Base-by-base conservation (phyloP, 2,797 vertebrate genomes). In the Schizopygopsis malacanthus region DNA sequence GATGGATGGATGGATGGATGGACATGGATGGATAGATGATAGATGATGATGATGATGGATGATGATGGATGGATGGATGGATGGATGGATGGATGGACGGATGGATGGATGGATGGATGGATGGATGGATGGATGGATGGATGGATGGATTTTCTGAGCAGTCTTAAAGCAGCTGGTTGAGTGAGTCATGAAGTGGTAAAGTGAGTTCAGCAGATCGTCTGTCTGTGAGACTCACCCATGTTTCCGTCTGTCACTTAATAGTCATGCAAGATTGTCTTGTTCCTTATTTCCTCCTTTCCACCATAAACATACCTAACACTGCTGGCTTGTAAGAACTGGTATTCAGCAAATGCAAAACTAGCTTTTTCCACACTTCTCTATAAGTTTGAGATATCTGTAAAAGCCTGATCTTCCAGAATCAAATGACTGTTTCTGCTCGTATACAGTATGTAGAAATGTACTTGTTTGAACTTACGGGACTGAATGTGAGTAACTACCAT, bases 401-500 rank as follows among this genome's bases (percentile, higher is more conserved):
- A 67, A 18, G 65, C 65, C 37, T 1, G 28, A 37, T 4, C 65
- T 37, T 37, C 33, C 33, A 37, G 65, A 67, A 37, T 3, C 47
- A 39, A 18, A 81, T 3, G 2, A 1, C 79, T 41, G 25, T 80
- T 47, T 65, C 43, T 18, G 5, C 61, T 50, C 25, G 4, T 13
- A 25, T 25, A 9, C 6, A 9, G 13, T 50, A 25, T 50, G 18
- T 39, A 16, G 33, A 41, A 25, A 50, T 37, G 50, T 10, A 75
- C 43, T 73, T 33, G 28, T 47, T 28, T 47, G 25, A 67, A 15
- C 39, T 45, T 59, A 56, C 67, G 59, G 45, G 52, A 28, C 8
- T 59, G n/a, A 82, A 82, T 33, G 56, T 47, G 25, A 15, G 70
- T 61, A 73, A 5, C 69, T n/a, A 33, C 54, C 73, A 10, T 45